Base-by-base conservation (phyloP, 1,140 invertebrate species). In the Drosophila saltans region DNA sequence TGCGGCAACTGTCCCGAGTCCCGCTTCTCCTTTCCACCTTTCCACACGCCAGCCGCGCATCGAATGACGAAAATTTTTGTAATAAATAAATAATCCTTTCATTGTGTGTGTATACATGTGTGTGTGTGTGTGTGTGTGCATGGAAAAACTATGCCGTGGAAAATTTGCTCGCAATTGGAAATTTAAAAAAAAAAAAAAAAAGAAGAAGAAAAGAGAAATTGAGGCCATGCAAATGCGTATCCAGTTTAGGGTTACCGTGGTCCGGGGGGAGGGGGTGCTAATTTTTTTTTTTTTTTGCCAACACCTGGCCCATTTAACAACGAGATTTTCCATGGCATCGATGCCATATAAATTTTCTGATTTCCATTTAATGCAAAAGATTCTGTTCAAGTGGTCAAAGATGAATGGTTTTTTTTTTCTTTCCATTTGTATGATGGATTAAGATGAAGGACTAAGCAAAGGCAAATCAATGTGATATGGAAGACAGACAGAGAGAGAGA, bases 51-150 rank as follows among this genome's bases (percentile, higher is more conserved):
- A 72, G 80, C 69, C 81, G 77, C 83, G 80, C 83, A 88, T 88
- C 83, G 83, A 88, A 88, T 88, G 83, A 88, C 84, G 83, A 88
- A 88, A 88, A 89, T 89, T 83, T 52, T 88, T 64, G 83, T 88
- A 88, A 88, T 88, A 88, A 88, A 88, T 88, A 88, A 88, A 88
- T 88, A 88, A 88, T 88, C 83, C 83, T 83, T 86, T 73, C 57
- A 24, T 39, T 59, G 57, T 80, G 59, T 70, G 55, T 69, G 56
- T 66, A 28, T 55, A 58, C 16, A n/a, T 68, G 45, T 43, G 56
- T 65, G 62, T 62, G 74, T 64, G 69, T 61, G 66, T 59, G 75
- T 69, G 72, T 61, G 73, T 57, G 62, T 63, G 73, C 48, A 56
- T 63, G 75, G 81, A 78, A 76, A 76, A 77, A 77, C 74, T 77